These are phyloP conservation scores for Chymomyza procnemis DNA, from an alignment of 2,888 invertebrate species.

Conservation along the genomic window DNA sequence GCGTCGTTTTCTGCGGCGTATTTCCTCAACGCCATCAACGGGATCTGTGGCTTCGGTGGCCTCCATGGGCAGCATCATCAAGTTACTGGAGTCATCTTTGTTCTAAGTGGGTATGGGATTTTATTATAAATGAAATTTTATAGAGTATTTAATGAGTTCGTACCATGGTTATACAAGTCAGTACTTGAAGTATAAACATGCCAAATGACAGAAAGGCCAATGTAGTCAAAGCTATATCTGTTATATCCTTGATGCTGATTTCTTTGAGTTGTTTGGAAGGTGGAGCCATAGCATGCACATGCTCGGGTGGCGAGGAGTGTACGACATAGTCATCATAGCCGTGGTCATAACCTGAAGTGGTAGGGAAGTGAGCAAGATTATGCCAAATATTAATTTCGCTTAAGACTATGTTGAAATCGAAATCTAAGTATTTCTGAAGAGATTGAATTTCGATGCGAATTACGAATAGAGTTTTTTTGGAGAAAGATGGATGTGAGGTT, in stretches of 20 bases:
- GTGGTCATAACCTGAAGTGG: constrained; percentile 56
- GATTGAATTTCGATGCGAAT: no score
- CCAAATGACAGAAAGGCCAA: constrained; percentile 90
- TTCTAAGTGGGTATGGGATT: not conserved
- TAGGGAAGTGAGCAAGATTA: no score
- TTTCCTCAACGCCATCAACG: constrained; percentile 60
- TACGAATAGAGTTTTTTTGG: no score
- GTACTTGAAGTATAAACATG: constrained; percentile 87
- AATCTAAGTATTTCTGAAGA: no score
- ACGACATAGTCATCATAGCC: constrained; percentile 38
- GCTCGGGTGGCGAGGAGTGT: constrained; percentile 27
- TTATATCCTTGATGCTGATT: constrained; percentile 84
- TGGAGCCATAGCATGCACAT: constrained; percentile 24
- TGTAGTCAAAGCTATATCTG: constrained; percentile 89
- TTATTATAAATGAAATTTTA: not conserved
- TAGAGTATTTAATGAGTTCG: not conserved
- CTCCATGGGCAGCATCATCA: constrained; percentile 79
- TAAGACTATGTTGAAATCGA: no score
- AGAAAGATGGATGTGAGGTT: no score
- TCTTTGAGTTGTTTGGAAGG: constrained; percentile 77
- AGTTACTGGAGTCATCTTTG: constrained; percentile 63
- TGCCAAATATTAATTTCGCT: no score
- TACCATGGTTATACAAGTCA: constrained; percentile 85
- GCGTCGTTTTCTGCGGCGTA: constrained; percentile 59
- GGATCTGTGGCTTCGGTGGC: constrained; percentile 42